A percentile compares a stretch with the other conserved stretches of the same genome.
These are phyloP conservation scores for Chydorus sphaericus DNA, from an alignment of 2,888 invertebrate genomes.

Conservation along the genomic window DNA sequence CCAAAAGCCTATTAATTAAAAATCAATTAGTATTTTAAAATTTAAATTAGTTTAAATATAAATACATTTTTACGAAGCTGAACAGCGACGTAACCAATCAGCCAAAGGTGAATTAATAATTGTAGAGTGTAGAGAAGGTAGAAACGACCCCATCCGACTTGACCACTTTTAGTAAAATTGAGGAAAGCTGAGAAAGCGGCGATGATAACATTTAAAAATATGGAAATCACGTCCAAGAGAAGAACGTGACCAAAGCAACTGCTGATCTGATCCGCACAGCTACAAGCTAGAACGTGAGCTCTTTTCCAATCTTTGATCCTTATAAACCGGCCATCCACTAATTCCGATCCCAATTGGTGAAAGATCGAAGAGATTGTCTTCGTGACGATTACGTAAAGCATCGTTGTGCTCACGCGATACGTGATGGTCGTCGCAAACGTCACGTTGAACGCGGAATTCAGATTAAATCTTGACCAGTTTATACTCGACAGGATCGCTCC, in stretches of 20 bases:
- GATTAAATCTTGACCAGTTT: too few relatives aligned
- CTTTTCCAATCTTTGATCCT: too few relatives aligned
- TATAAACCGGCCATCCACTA: too few relatives aligned
- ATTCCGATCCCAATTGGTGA: too few relatives aligned
- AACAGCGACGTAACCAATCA: not conserved
- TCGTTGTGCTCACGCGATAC: too few relatives aligned
- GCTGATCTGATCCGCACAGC: not conserved
- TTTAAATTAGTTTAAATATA: not conserved
- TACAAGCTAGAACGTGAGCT: not conserved
- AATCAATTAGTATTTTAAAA: not conserved
- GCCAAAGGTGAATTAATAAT: not conserved
- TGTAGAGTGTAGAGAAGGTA: not conserved
- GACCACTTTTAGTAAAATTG: not conserved
- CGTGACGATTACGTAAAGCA: not conserved
- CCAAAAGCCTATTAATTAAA: too few relatives aligned
- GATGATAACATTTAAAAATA: not conserved
- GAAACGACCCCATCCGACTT: not conserved
- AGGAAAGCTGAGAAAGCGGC: not conserved
- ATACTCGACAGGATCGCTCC: too few relatives aligned
- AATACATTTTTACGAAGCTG: not conserved
- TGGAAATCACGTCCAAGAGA: not conserved
- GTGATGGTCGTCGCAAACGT: too few relatives aligned
- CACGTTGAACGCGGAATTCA: too few relatives aligned
- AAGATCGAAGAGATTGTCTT: not conserved
- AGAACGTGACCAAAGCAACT: not conserved